Evolutionary conservation across 2,888 invertebrate species (phyloP), one percentile per base, ranked within the genome.

Genomic region (Parnassius apollo): DNA sequence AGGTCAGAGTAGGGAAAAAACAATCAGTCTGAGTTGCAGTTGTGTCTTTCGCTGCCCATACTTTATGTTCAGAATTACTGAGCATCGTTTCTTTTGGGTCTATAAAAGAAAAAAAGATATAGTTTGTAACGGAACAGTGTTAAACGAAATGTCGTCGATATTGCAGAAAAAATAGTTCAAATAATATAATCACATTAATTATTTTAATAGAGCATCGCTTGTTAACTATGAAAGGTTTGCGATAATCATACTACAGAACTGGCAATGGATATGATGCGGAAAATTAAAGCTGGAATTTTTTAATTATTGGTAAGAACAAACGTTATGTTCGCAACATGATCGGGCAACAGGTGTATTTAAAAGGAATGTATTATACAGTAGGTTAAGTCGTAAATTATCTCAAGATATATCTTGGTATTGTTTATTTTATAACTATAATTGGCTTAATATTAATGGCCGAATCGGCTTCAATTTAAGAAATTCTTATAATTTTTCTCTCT

Each of bases 261-360:
- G 18, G 63, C 71, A 68, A 69, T 78, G 78, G 65, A 74, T 66
- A 12, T 0, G 9, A 59, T 49, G 13, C n/a, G n/a, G 42, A 9
- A 8, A 35, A 45, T 12, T 10, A 8, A 7, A 45, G 18, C 44
- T 8, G 12, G 13, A 4, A 10, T n/a, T 42, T 18, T 57, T 4
- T 8, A 44, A 44, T 65, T 67, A 55, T 56, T 62, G 65, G 71
- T 68, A 68, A 67, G 52, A 55, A 49, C 44, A n/a, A 71, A 70
- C 71, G 72, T 25, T 44, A 18, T 69, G 70, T 73, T 72, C 65
- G 56, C 72, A 74, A 80, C 83, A 84, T 83, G 83, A 83, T 77
- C 80, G 72, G 66, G 72, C 59, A 80, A 84, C 83, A 84, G 83
- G 83, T 83, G 83, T 64, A 69, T 72, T 68, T 59, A 62, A 66